Evolutionary conservation across 1,140 invertebrate species (phyloP).

Genomic region (Drosophila bocqueti): DNA sequence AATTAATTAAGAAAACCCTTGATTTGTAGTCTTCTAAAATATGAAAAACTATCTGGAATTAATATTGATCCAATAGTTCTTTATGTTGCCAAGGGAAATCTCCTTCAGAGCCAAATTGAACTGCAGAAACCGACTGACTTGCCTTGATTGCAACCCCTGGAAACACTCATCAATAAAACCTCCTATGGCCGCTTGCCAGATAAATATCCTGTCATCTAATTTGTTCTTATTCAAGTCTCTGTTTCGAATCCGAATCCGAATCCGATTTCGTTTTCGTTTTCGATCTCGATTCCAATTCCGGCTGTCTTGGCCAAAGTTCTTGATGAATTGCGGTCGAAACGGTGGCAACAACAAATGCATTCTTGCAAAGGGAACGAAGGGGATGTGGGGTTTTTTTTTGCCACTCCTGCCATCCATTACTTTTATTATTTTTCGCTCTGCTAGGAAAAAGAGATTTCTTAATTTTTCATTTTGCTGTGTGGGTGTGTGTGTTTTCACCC

Average conservation of each 20-base stretch:
- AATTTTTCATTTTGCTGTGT: slow-evolving; percentile 58
- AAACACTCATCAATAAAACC: slow-evolving; percentile 27
- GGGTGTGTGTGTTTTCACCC: slow-evolving; percentile 8
- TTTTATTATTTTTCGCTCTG: slow-evolving; percentile 51
- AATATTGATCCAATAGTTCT: not conserved
- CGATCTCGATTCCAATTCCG: not conserved
- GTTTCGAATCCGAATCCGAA: not conserved
- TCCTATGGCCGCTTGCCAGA: slow-evolving; percentile 36
- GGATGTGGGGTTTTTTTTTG: not conserved
- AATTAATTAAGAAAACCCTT: not conserved
- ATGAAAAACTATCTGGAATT: not conserved
- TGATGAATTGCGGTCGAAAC: slow-evolving; percentile 45
- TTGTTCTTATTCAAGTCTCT: slow-evolving; percentile 48
- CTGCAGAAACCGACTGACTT: not conserved
- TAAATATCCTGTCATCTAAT: slow-evolving; percentile 72
- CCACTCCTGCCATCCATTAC: slow-evolving; percentile 41
- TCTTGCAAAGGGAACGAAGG: not conserved
- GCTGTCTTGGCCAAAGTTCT: slow-evolving; percentile 27
- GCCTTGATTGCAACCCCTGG: slow-evolving; percentile 7
- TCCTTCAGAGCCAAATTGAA: not conserved
- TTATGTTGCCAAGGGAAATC: not conserved
- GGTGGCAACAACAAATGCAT: slow-evolving; percentile 36
- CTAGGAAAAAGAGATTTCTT: slow-evolving; percentile 49
- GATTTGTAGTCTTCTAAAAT: not conserved
- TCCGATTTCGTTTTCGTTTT: not conserved